Conservation (phyloP, 2,113 vertebrate species). For the Felis chaus region DNA sequence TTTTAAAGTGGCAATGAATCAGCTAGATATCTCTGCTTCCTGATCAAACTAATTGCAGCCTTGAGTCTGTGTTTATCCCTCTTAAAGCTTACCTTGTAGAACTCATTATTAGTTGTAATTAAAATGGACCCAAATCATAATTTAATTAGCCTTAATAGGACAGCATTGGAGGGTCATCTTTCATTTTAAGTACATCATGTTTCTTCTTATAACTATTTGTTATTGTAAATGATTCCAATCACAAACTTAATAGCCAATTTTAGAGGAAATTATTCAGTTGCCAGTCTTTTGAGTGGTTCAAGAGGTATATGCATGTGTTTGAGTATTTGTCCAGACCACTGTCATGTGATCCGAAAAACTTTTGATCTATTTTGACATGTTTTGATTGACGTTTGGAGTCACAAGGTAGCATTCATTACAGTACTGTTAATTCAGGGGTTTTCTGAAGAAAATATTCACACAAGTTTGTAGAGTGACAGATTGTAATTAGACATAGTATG, state of each 20-base stretch:
- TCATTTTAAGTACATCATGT: conserved; percentile 16
- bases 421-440: background rate
- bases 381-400: background rate
- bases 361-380: conserved; percentile 8
- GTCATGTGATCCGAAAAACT: conserved; percentile 40
- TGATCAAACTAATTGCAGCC: conserved; percentile 48
- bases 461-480: background rate
- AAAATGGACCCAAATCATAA: conserved; percentile 81
- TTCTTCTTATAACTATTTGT: conserved; percentile 48
- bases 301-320: background rate
- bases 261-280: background rate
- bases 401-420: background rate
- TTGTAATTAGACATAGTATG: background rate
- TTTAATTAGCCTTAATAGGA: conserved; percentile 77
- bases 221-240: conserved; percentile 30
- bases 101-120: conserved; percentile 75
- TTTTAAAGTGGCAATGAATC: conserved; percentile 39
- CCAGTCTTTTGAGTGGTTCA: background rate
- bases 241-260: conserved; percentile 26
- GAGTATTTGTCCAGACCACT: conserved; percentile 57
- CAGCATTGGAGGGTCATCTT: conserved; percentile 33
- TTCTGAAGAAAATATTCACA: background rate
- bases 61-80: conserved; percentile 66
- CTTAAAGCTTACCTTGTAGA: conserved; percentile 69
- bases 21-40: conserved; percentile 50